Base-by-base conservation (phyloP, 2,113 vertebrate species). In the Synodontis membranacea region DNA sequence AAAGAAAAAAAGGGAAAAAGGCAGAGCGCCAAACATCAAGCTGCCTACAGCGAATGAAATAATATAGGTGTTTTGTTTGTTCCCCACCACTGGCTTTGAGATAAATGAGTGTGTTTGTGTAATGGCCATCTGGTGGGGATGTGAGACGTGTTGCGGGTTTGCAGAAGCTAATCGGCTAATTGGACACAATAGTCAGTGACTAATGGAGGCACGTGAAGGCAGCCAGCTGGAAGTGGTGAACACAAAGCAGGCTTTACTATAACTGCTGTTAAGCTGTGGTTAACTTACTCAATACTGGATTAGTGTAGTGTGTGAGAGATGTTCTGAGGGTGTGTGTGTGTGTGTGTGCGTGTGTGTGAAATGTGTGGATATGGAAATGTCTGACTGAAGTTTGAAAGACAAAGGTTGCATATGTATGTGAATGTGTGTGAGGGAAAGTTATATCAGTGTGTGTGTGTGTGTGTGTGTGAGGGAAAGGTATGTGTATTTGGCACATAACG, bases 111-210 rank as follows among this genome's bases (percentile, higher is more conserved):
- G 95, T 95, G 95, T 96, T 96, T 96, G 96, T 96, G 96, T 95
- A 96, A 94, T 94, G 95, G 94, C 96, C 96, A 96, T 97, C 96
- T 97, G 96, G 96, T 97, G 96, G 96, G 96, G 96, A 96, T 97
- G 96, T 96, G 96, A 97, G 96, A 96, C 95, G 96, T 96, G 96
- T 96, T 85, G 85, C 83, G 66, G 95, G 94, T 95, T 96, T 96
- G 96, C 95, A 96, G 83, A 96, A 96, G 95, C 95, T 96, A 96
- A 96, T 96, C 96, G 96, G 95, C 95, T 96, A 96, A 96, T 95
- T 96, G 94, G 95, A 96, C 94, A 96, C 95, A 96, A 96, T 96
- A 95, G 95, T 96, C 95, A 95, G 95, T 96, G 95, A 96, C 95
- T 96, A 96, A 97, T 96, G 94, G 94, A 96, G 95, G 96, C 95